Evolutionary conservation across 2,888 invertebrate genomes (phyloP), one percentile per base, ranked within the genome.

Genomic region (Perdita meconis): DNA sequence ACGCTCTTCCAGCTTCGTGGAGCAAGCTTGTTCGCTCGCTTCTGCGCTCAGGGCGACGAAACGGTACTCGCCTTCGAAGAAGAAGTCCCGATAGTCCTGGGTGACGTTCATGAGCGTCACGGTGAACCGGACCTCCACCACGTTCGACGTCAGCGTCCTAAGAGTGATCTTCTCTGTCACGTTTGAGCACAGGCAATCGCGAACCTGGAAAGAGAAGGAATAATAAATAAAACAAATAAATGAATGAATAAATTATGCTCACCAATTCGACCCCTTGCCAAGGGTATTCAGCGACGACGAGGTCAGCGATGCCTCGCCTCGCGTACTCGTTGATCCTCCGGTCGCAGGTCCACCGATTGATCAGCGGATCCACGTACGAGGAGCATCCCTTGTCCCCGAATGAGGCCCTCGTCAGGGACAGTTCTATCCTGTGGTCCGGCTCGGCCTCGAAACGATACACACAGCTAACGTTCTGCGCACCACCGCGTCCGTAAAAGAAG

Each of bases 401-500:
- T 79, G 94, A 94, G 24, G 95, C 95, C 87, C 94, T 95, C n/a
- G 94, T 94, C 85, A 96, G 95, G 42, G 95, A 95, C 78, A 96
- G 91, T 89, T 95, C 95, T 69, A 96, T 94, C 87, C 95, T 93
- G 90, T 96, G 96, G 68, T 95, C 94, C 64, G 94, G 94, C 80
- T 94, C 94, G 0, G 95, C 95, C 92, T 96, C 96, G 89, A 97
- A 97, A 89, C 96, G 94, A 88, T 96, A 94, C 78, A 95, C 94
- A 91, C 97, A 97, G 73, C 95, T 95, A 66, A 97, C 92, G 89
- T 96, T 96, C 89, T 95, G 94, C 22, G 96, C 94, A 0, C 97
- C 97, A 13, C 97, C 97, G 85, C 97, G 94, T 1, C 97, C 97
- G 89, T 96, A 97, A 89, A 96, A 95, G 92, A 97, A 97, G 65